Evolutionary conservation across 2,113 vertebrate genomes (phyloP), one percentile per base, ranked within the genome.

Genomic region (Erpornis zantholeuca): DNA sequence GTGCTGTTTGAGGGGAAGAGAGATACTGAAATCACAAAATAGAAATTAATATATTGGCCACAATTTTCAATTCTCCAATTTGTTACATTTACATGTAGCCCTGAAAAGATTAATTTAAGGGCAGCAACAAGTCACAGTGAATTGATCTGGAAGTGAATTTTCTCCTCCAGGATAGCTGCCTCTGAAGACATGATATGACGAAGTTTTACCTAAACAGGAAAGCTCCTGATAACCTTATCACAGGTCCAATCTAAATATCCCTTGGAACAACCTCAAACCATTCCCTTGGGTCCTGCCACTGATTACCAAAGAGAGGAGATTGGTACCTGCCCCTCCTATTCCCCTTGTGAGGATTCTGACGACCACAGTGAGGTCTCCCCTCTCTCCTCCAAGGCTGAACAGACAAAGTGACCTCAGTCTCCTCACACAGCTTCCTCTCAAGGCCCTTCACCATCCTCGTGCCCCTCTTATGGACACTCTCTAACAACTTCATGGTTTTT

Each of bases 21-120:
- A 83, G n/a, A 73, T 8, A 72, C 16, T 63, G 31, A 95, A 97
- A 72, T 66, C 35, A 88, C 47, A 83, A 88, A 93, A 25, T 3
- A n/a, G 10, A 61, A 88, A 79, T 84, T 27, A 92, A 92, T 60
- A 61, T 50, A 78, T 19, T 73, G 5, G 7, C 20, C 10, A 15
- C 6, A 70, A 50, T 12, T 29, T 29, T 33, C 24, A 44, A 14
- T 64, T 89, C 33, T 82, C 25, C 23, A 29, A 5, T 50, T 83
- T 42, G 7, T 54, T 80, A 65, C 3, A 3, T 7, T 54, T 80
- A 65, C 3, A 3, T 7, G 2, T 17, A 84, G 6, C 18, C 50
- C 33, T 38, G 35, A 38, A 81, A 91, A 73, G 21, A 65, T 44
- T 69, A 38, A 52, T 60, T 78, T 88, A 76, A 77, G 15, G n/a